These are phyloP conservation scores for Sylvietta virens DNA, from an alignment of 2,113 vertebrate species.

Conservation along the genomic window DNA sequence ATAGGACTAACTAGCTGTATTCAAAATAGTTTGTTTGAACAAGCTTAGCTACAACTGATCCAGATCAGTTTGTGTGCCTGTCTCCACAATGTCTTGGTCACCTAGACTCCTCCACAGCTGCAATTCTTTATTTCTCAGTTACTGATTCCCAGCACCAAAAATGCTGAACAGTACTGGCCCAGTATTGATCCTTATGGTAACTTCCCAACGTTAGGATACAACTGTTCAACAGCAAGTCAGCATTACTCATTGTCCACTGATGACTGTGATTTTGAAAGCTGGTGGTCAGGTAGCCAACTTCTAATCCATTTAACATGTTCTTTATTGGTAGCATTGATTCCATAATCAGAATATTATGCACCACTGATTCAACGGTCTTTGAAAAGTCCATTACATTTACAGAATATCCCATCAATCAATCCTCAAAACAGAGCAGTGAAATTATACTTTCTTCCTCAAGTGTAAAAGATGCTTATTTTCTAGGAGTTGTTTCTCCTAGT, in stretches of 20 bases:
- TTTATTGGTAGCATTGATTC: background rate
- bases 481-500: background rate
- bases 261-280: background rate
- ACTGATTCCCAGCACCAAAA: background rate
- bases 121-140: background rate
- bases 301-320: background rate
- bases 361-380: conserved; percentile 2
- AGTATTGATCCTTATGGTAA: background rate
- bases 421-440: background rate
- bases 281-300: background rate
- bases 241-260: background rate
- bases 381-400: background rate
- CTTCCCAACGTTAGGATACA: background rate
- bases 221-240: background rate
- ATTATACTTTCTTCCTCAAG: background rate
- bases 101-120: background rate
- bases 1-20: background rate
- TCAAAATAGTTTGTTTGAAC: background rate
- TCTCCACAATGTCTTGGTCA: rapidly evolving
- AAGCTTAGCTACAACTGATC: background rate
- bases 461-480: background rate
- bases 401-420: background rate
- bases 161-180: background rate
- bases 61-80: background rate
- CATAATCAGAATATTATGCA: background rate